Percentiles rank a stretch among this genome's conserved stretches.
Evolutionary conservation across 1,140 invertebrate species (phyloP).

Genomic region (Lucilia sericata): DNA sequence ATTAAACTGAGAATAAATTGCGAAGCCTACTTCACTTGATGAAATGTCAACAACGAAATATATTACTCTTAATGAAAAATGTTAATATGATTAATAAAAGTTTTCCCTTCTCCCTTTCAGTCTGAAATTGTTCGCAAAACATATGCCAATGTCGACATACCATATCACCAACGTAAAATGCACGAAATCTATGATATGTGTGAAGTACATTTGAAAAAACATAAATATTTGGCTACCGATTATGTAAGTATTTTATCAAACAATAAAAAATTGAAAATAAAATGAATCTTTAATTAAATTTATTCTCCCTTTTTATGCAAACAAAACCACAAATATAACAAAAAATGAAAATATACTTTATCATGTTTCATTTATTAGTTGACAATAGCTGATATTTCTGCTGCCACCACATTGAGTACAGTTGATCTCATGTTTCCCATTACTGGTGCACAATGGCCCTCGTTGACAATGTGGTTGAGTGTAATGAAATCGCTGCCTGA

Average conservation of each 20-base stretch:
- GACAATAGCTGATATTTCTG: constrained; percentile 64
- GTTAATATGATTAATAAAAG: no score
- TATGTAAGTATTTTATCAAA: constrained; percentile 45
- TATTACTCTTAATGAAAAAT: no score
- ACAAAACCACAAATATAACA: neutral
- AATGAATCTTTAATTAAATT: neutral
- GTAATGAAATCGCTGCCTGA: constrained; percentile 58
- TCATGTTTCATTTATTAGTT: constrained; percentile 50
- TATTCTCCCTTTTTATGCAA: neutral
- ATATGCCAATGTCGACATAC: constrained; percentile 59
- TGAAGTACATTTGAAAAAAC: constrained; percentile 55
- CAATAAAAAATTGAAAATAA: neutral
- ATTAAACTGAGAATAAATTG: no score
- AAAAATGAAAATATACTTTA: neutral
- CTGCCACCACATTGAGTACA: constrained; percentile 65
- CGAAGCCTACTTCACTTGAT: no score
- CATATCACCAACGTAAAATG: constrained; percentile 60
- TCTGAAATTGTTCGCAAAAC: constrained; percentile 62
- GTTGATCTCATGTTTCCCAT: constrained; percentile 66
- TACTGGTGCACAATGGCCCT: constrained; percentile 54
- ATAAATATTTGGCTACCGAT: constrained; percentile 57
- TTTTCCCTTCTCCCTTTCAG: constrained; percentile 46
- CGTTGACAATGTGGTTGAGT: constrained; percentile 56
- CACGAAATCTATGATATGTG: constrained; percentile 57
- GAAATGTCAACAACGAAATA: no score